A percentile compares a stretch with the other conserved stretches of the same genome.
These are phyloP conservation scores for Odontesthes bonariensis DNA, from an alignment of 2,113 vertebrate species.

Conservation along the genomic window DNA sequence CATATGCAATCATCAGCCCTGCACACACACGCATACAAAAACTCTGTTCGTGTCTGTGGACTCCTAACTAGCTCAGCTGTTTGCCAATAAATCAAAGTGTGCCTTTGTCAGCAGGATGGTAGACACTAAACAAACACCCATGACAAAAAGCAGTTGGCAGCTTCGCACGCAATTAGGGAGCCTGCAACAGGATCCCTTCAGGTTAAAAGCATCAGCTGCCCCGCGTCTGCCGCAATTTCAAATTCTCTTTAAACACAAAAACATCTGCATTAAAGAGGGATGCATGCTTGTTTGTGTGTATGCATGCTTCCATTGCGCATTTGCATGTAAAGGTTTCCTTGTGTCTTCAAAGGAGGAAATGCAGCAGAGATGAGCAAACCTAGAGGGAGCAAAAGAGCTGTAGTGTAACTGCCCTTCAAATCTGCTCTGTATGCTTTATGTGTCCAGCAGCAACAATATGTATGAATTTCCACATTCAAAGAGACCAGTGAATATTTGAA, in stretches of 20 bases:
- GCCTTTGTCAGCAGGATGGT: slow-evolving; percentile 91
- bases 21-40: slow-evolving; percentile 23
- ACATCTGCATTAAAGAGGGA: slow-evolving; percentile 56
- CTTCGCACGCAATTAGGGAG: slow-evolving; percentile 87
- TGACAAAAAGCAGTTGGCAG: slow-evolving; percentile 85
- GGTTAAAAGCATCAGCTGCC: slow-evolving; percentile 64
- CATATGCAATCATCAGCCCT: neutral
- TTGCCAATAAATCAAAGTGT: slow-evolving; percentile 94
- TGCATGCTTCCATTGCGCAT: slow-evolving; percentile 2
- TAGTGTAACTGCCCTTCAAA: slow-evolving; percentile 39
- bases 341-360: slow-evolving; percentile 49
- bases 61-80: slow-evolving; percentile 92
- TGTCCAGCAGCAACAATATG: slow-evolving; percentile 57
- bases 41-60: slow-evolving; percentile 29
- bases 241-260: slow-evolving; percentile 86
- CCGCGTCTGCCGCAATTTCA: slow-evolving; percentile 58
- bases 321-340: slow-evolving; percentile 51
- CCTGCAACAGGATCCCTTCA: slow-evolving; percentile 50
- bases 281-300: slow-evolving; percentile 28
- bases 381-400: slow-evolving; percentile 51
- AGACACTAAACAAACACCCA: slow-evolving; percentile 85
- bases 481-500: slow-evolving; percentile 72
- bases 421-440: slow-evolving; percentile 55
- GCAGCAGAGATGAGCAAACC: slow-evolving; percentile 32
- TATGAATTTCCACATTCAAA: slow-evolving; percentile 74